phyloP scores from a whole-genome alignment of 2,888 invertebrate genomes.

The Pseudolycoriella hygida region DNA sequence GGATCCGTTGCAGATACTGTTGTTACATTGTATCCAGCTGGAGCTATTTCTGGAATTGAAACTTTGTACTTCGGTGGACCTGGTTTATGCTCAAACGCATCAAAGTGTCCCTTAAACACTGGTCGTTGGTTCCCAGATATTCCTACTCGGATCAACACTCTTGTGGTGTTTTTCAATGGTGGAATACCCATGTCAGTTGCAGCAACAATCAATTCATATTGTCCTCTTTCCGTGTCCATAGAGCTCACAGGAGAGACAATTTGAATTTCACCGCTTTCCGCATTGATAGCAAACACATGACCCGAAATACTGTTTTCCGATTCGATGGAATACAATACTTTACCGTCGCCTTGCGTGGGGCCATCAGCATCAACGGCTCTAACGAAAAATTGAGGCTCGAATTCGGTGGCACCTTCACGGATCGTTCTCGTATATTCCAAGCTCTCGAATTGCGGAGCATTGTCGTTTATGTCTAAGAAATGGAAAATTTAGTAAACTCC shows the following conservation, averaged over 20 bases:
- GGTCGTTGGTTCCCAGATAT: slow-evolving; percentile 67
- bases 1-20: slow-evolving; percentile 58
- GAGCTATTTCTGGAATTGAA: slow-evolving; percentile 49
- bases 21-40: slow-evolving; percentile 48
- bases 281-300: slow-evolving; percentile 44
- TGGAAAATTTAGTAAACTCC: no score
- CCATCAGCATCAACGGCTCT: slow-evolving; percentile 65
- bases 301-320: slow-evolving; percentile 51
- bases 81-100: slow-evolving; percentile 36
- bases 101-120: slow-evolving; percentile 56
- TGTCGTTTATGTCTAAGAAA: slow-evolving; percentile 51
- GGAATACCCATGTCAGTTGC: slow-evolving; percentile 57
- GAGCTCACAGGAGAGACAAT: slow-evolving; percentile 45
- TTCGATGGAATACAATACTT: slow-evolving; percentile 43
- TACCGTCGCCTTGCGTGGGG: slow-evolving; percentile 49
- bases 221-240: slow-evolving; percentile 56
- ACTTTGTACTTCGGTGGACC: slow-evolving; percentile 56
- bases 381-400: slow-evolving; percentile 64
- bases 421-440: slow-evolving; percentile 56
- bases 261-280: slow-evolving; percentile 50
- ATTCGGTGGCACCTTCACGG: slow-evolving; percentile 53
- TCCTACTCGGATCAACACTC: slow-evolving; percentile 53
- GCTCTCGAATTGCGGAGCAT: slow-evolving; percentile 51
- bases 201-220: slow-evolving; percentile 47
- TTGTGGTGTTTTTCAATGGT: slow-evolving; percentile 44